A percentile compares a stretch with the other conserved stretches of the same genome.
These are phyloP conservation scores for Pterophyllum scalare DNA, from an alignment of 2,113 vertebrate genomes.

Conservation along the genomic window DNA sequence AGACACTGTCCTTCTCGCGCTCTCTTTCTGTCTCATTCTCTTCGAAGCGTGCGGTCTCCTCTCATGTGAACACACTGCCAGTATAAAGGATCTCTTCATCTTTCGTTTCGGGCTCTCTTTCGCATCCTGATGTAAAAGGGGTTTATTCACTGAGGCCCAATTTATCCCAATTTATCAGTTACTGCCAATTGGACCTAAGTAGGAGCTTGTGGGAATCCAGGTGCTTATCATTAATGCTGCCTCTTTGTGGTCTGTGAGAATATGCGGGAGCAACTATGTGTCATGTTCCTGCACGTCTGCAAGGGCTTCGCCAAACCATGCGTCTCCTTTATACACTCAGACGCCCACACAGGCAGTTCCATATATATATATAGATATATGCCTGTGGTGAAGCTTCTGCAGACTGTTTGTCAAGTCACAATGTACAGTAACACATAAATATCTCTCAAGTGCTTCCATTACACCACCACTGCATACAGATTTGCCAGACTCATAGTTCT, in stretches of 20 bases:
- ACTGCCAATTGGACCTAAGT: slow-evolving; percentile 75
- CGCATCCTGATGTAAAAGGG: slow-evolving; percentile 70
- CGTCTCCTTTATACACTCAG: slow-evolving; percentile 40
- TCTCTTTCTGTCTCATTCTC: slow-evolving; percentile 52
- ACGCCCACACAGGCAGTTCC: slow-evolving; percentile 55
- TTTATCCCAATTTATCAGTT: slow-evolving; percentile 77
- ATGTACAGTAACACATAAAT: slow-evolving; percentile 28
- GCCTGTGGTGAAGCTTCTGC: slow-evolving; percentile 38
- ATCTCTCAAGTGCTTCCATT: slow-evolving; percentile 6
- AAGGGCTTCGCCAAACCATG: slow-evolving; percentile 49
- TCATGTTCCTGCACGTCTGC: slow-evolving; percentile 68
- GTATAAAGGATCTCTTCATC: slow-evolving; percentile 79
- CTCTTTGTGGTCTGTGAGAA: slow-evolving; percentile 68
- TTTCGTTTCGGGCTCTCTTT: slow-evolving; percentile 48
- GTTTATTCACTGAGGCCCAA: slow-evolving; percentile 67
- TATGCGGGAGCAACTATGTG: slow-evolving; percentile 63
- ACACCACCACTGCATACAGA: neutral
- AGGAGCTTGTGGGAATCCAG: slow-evolving; percentile 79
- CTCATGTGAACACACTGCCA: slow-evolving; percentile 72
- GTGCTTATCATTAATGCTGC: slow-evolving; percentile 79
- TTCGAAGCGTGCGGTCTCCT: slow-evolving; percentile 71
- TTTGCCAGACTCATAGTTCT: slow-evolving; percentile 4
- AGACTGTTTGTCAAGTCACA: slow-evolving; percentile 33
- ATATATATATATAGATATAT: slow-evolving; percentile 17
- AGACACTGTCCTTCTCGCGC: slow-evolving; percentile 71